These are phyloP conservation scores for Podocnemis expansa DNA, from an alignment of 2,113 vertebrate genomes.

Conservation along the genomic window DNA sequence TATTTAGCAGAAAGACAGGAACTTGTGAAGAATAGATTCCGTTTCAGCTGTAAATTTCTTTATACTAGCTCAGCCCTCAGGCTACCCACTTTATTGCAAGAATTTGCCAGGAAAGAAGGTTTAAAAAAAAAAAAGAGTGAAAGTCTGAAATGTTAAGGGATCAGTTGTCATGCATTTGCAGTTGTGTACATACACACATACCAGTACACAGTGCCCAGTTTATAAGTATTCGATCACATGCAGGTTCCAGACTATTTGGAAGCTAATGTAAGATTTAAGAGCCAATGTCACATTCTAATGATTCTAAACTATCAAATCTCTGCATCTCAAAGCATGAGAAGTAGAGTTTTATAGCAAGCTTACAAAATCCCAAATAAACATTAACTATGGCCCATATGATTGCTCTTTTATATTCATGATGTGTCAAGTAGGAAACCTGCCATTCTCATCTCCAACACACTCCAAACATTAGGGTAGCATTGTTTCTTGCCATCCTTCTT, in stretches of 20 bases:
- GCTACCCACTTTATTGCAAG: neutral
- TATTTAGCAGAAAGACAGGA: too few relatives aligned
- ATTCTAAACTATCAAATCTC: neutral
- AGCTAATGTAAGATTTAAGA: neutral
- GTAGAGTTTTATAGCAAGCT: neutral
- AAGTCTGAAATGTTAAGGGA: neutral
- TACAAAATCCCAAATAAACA: neutral
- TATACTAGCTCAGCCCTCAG: neutral
- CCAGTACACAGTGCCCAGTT: neutral
- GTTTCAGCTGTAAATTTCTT: too few relatives aligned
- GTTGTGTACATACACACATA: accelerated
- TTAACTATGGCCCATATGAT: neutral
- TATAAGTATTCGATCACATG: accelerated
- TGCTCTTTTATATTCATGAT: neutral
- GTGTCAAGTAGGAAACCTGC: neutral
- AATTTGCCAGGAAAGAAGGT: neutral
- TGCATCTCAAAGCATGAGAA: neutral
- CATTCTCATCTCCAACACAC: neutral
- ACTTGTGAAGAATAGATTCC: too few relatives aligned
- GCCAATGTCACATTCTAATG: neutral
- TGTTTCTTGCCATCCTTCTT: neutral
- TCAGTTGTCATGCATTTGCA: neutral
- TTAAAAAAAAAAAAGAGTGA: neutral
- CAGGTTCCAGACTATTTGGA: neutral
- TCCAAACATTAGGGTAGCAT: neutral